phyloP scores from a whole-genome alignment of 1,140 invertebrate species.

The Nylanderia fulva region DNA sequence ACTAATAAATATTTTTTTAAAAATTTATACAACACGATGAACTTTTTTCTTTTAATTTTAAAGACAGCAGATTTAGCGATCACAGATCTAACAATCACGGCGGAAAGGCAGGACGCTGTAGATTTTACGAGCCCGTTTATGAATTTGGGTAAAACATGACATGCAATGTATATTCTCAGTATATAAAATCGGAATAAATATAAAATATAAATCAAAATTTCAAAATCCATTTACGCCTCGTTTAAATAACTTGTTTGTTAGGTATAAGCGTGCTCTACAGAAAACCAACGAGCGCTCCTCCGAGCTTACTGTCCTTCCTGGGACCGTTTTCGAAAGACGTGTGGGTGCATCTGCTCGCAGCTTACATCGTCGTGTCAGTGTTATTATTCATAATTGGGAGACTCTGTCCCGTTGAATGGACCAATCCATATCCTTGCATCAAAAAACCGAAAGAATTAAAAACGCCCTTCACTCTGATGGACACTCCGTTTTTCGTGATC shows the following conservation, averaged over 20 bases:
- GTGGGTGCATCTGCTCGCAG: constrained; percentile 92
- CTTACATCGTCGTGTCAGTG: constrained; percentile 92
- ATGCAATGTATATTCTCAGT: neutral
- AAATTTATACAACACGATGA: too few relatives aligned
- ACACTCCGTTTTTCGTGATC: constrained; percentile 94
- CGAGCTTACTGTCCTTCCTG: constrained; percentile 94
- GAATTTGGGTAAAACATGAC: constrained; percentile 89
- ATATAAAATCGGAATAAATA: neutral
- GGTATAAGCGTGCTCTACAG: constrained; percentile 94
- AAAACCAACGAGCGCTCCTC: constrained; percentile 91
- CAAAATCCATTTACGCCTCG: neutral
- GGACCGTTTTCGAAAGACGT: constrained; percentile 93
- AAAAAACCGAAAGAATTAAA: constrained; percentile 90
- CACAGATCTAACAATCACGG: constrained; percentile 95
- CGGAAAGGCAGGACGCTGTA: constrained; percentile 92
- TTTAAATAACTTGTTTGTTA: constrained; percentile 65
- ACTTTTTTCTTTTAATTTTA: constrained; percentile 69
- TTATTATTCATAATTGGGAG: constrained; percentile 93
- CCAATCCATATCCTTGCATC: constrained; percentile 92
- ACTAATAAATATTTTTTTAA: neutral
- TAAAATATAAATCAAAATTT: neutral
- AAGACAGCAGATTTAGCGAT: constrained; percentile 93
- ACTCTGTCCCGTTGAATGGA: constrained; percentile 93
- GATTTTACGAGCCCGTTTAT: constrained; percentile 97
- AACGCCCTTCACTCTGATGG: constrained; percentile 93